phyloP scores from a whole-genome alignment of 2,888 invertebrate genomes.

The Ashinkailepas kermadecensis region DNA sequence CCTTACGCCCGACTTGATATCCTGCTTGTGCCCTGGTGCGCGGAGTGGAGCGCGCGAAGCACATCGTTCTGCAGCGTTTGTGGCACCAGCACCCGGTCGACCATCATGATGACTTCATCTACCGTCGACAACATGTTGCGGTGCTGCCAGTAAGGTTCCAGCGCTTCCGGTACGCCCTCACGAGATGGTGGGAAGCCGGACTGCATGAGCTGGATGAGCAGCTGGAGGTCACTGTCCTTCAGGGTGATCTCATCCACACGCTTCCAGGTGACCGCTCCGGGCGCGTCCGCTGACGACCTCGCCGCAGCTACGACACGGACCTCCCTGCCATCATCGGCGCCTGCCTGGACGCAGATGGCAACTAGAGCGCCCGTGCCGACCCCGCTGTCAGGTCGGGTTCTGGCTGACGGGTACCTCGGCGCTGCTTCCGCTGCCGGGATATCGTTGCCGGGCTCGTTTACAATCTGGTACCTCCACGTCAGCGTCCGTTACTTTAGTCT shows the following conservation, averaged over 20 bases:
- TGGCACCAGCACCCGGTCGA: slow-evolving; percentile 23
- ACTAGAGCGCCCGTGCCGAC: slow-evolving; percentile 11
- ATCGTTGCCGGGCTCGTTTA: neutral
- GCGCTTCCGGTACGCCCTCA: neutral
- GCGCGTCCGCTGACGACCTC: neutral
- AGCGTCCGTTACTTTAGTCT: too few species aligned
- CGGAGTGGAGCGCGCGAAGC: slow-evolving; percentile 23
- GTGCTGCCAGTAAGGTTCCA: neutral
- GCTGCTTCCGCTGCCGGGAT: slow-evolving; percentile 24
- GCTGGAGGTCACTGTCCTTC: slow-evolving; percentile 17
- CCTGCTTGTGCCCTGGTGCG: neutral
- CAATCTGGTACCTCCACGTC: slow-evolving; percentile 21
- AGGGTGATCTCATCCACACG: slow-evolving; percentile 7
- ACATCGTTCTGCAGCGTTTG: slow-evolving; percentile 21
- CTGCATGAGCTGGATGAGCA: neutral
- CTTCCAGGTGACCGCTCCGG: slow-evolving; percentile 23
- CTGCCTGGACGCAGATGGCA: slow-evolving; percentile 2
- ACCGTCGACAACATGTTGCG: slow-evolving; percentile 13
- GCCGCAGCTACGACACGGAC: neutral
- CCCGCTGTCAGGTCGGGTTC: slow-evolving; percentile 8
- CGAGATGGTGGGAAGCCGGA: slow-evolving; percentile 12
- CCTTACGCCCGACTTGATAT: neutral
- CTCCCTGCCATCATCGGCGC: slow-evolving; percentile 11
- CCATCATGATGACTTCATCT: slow-evolving; percentile 24
- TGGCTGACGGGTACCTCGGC: slow-evolving; percentile 15